These are phyloP conservation scores for Anguilla rostrata DNA, from an alignment of 2,113 vertebrate genomes.

Conservation along the genomic window DNA sequence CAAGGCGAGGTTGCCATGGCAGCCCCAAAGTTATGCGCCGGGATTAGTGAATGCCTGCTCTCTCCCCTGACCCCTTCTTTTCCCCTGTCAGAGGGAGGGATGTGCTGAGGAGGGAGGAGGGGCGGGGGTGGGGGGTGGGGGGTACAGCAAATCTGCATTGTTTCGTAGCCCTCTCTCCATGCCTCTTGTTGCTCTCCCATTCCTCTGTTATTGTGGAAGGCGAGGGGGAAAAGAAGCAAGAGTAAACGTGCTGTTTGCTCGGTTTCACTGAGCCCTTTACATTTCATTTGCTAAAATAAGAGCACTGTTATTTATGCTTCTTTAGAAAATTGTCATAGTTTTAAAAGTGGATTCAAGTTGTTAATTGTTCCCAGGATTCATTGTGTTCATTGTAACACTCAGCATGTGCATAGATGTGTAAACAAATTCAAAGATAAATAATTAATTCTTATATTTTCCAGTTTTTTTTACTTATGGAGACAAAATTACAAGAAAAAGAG, in stretches of 20 bases:
- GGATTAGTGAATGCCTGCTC: conserved; percentile 32
- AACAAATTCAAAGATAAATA: no score
- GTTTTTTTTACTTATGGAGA: neutral
- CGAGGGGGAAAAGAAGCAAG: neutral
- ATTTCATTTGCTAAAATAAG: neutral
- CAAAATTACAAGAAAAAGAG: neutral
- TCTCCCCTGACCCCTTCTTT: conserved; percentile 30
- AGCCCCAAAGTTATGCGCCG: conserved; percentile 35
- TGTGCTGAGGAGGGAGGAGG: neutral
- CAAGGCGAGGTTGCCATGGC: conserved; percentile 37
- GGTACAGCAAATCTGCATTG: conserved; percentile 6
- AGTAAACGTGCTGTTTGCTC: neutral
- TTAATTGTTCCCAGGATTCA: no score
- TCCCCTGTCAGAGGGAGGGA: neutral
- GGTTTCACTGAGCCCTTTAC: neutral
- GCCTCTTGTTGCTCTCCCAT: neutral
- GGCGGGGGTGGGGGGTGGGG: no score
- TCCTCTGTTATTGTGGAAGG: neutral
- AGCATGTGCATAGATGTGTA: no score
- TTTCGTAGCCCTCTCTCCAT: neutral
- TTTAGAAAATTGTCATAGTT: no score
- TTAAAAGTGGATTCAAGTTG: no score
- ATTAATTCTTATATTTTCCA: neutral
- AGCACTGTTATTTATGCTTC: no score
- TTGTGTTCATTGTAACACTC: no score